Evolutionary conservation across 1,140 invertebrate species (phyloP), one percentile per base, ranked within the genome.

Genomic region (Bombus turneri): DNA sequence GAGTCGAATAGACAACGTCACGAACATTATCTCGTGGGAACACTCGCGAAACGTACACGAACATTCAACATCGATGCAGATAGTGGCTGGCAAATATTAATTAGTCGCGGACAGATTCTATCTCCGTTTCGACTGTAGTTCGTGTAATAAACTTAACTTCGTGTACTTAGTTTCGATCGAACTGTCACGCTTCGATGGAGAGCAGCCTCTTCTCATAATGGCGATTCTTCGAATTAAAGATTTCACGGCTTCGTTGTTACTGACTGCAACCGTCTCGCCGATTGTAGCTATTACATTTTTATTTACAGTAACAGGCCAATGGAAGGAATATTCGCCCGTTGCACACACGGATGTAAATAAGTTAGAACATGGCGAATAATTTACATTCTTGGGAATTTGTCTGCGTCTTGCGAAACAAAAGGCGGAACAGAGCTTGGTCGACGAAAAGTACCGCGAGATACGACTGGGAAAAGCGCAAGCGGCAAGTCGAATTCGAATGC

Each of bases 21-120:
- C 43, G 64, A 80, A 80, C 64, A 80, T 80, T 80, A 80, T 80
- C 77, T 80, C 77, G 64, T 68, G 77, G 64, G 62, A 68, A 80
- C 77, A 80, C 64, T 80, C 64, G 77, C 77, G 41, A 43, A 64
- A 37, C 31, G 76, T 68, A 37, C 66, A 18, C 31, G 47, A 53
- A 68, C 66, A 43, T 59, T 12, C 41, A 25, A 64, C 59, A 31
- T n/a, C 37, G 37, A 28, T 25, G 41, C 37, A 66, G 43, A 78
- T 53, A 8, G 47, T 53, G 47, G 47, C 47, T 53, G 47, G 47
- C 47, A 53, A 53, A 53, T 78, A 78, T 78, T 78, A 78, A 78
- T 78, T 78, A 78, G 28, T n/a, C 39, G 9, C 76, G 62, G 62
- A 64, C 39, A 18, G 39, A 47, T 78, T 34, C 62, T 22, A 78